Percentiles rank a stretch among this genome's conserved stretches.
These are phyloP conservation scores for Cosmia trapezina DNA, from an alignment of 2,888 invertebrate species.

Conservation along the genomic window DNA sequence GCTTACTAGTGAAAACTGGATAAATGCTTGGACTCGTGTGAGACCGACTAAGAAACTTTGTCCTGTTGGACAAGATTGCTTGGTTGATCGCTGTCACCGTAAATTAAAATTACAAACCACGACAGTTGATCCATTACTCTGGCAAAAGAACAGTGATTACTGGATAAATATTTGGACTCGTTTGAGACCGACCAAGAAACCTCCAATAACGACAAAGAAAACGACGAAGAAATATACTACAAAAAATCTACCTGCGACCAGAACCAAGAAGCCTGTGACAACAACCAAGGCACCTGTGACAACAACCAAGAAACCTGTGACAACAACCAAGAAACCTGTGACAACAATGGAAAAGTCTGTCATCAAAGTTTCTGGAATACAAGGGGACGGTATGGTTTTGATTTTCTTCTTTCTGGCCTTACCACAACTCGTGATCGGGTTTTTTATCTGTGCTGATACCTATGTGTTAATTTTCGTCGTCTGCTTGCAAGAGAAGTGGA, in stretches of 20 bases:
- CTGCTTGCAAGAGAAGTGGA: background rate
- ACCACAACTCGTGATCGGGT: background rate
- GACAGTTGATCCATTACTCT: background rate
- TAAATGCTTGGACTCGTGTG: background rate
- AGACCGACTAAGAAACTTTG: slow-evolving; percentile 4
- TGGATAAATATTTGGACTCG: slow-evolving; percentile 4
- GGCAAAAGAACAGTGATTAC: background rate
- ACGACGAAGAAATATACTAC: background rate
- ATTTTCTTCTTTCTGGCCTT: slow-evolving; percentile 7
- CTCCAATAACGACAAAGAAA: background rate
- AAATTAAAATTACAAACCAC: background rate
- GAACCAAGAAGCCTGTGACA: background rate
- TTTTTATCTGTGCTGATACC: background rate
- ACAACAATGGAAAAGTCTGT: background rate
- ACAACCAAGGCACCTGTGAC: background rate
- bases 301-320: background rate
- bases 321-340: background rate
- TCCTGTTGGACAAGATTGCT: no score
- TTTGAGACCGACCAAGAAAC: background rate
- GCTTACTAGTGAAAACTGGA: background rate
- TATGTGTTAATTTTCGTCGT: background rate
- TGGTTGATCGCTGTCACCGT: background rate
- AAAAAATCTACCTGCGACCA: background rate
- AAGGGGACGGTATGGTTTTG: slow-evolving; percentile 11
- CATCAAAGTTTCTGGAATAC: background rate